Percentiles rank a stretch among this genome's conserved stretches.
phyloP scores from a whole-genome alignment of 2,888 invertebrate genomes.

The Lepeophtheirus nordmannii region DNA sequence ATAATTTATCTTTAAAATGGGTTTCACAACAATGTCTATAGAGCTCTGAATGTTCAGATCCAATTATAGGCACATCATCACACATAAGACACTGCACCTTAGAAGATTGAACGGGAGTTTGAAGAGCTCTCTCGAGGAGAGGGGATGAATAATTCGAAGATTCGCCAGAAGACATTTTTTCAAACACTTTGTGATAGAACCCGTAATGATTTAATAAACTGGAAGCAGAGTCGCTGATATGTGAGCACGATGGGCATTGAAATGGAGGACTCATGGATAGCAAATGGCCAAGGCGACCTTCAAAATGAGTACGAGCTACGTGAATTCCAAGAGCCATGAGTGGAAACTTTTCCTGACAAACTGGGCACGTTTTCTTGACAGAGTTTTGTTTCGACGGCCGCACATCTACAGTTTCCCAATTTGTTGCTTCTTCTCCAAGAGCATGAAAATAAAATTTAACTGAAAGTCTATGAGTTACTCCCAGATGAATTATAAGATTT shows the following conservation, averaged over 20 bases:
- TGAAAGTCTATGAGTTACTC: conserved; percentile 12
- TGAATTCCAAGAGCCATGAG: background rate
- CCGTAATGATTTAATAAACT: conserved; percentile 14
- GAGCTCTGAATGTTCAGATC: background rate
- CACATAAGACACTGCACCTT: conserved; percentile 16
- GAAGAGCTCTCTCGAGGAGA: background rate
- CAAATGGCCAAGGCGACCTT: background rate
- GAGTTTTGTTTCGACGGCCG: background rate
- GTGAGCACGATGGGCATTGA: conserved; percentile 20
- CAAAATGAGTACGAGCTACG: conserved; percentile 20
- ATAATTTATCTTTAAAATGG: conserved; percentile 14
- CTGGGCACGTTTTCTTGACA: conserved; percentile 1
- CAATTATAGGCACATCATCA: conserved; percentile 11
- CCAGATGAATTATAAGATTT: conserved; percentile 16
- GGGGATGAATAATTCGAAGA: background rate
- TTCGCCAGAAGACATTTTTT: background rate
- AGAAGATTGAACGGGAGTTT: background rate
- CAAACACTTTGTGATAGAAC: conserved; percentile 19
- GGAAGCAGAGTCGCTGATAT: conserved; percentile 14
- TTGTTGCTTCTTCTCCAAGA: background rate
- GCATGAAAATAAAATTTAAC: conserved; percentile 5
- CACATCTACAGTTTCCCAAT: background rate
- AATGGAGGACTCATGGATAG: conserved; percentile 17
- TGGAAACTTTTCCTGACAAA: conserved; percentile 15
- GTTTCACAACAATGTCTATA: conserved; percentile 2